These are phyloP conservation scores for Enhydra lutris DNA, from an alignment of 2,113 vertebrate species.

Conservation along the genomic window DNA sequence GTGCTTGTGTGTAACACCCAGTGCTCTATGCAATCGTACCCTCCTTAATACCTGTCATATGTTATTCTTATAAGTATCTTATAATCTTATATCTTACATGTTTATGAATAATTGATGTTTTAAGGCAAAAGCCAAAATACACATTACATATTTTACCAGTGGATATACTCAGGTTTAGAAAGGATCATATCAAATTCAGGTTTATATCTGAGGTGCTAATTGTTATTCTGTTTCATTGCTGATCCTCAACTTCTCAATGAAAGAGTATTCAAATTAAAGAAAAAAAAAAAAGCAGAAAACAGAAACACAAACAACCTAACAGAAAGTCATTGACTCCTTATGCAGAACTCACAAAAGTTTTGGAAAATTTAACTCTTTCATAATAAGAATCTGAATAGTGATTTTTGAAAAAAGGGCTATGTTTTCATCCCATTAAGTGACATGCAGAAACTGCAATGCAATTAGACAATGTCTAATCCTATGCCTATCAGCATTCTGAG, in stretches of 20 bases:
- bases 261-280: neutral
- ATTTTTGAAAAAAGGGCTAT: neutral
- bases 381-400: neutral
- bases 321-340: neutral
- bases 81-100: neutral
- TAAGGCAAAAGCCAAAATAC: neutral
- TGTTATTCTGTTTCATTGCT: neutral
- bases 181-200: neutral
- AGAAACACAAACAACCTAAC: neutral
- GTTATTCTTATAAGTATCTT: neutral
- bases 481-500: neutral
- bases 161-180: neutral
- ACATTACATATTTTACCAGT: neutral
- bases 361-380: neutral
- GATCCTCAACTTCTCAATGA: neutral
- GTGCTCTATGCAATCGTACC: too few relatives aligned
- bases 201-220: neutral
- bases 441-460: neutral
- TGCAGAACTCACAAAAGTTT: neutral
- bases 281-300: neutral
- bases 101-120: neutral
- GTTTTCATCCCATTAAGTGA: neutral
- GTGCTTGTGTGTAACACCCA: too few relatives aligned
- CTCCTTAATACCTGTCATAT: neutral
- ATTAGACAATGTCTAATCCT: neutral